Evolutionary conservation across 2,888 invertebrate species (phyloP).

Genomic region (Ramazzottius varieornatus): DNA sequence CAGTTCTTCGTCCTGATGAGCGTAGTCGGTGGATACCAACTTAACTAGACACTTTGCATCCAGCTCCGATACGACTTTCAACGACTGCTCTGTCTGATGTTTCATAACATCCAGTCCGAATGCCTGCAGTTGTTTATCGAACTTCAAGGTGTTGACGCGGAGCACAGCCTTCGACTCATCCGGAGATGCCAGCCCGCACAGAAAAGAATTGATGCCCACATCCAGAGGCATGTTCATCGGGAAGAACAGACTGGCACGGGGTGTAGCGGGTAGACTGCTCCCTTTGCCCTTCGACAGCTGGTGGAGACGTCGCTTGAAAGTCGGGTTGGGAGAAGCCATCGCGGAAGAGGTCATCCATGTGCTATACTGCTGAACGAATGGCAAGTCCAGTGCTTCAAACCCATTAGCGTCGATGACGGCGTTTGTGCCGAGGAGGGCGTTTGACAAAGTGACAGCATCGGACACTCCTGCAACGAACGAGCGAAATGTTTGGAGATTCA

Average conservation of each 20-base stretch:
- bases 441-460: neutral
- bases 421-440: neutral
- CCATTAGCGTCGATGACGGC: too few species aligned
- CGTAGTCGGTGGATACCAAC: neutral
- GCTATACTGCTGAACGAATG: neutral
- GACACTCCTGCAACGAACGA: neutral
- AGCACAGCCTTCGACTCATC: neutral
- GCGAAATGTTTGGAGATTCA: too few species aligned
- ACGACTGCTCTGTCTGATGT: neutral
- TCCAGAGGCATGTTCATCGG: neutral
- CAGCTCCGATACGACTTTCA: neutral
- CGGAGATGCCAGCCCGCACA: neutral
- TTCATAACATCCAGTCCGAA: neutral
- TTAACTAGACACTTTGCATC: neutral
- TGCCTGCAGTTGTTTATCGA: conserved; percentile 1
- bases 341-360: neutral
- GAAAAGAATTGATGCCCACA: neutral
- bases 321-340: neutral
- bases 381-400: neutral
- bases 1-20: neutral
- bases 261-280: neutral
- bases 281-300: neutral
- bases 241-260: neutral
- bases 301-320: neutral
- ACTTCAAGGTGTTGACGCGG: neutral